Evolutionary conservation across 2,888 invertebrate genomes (phyloP), one percentile per base, ranked within the genome.

Genomic region (Operophtera brumata): DNA sequence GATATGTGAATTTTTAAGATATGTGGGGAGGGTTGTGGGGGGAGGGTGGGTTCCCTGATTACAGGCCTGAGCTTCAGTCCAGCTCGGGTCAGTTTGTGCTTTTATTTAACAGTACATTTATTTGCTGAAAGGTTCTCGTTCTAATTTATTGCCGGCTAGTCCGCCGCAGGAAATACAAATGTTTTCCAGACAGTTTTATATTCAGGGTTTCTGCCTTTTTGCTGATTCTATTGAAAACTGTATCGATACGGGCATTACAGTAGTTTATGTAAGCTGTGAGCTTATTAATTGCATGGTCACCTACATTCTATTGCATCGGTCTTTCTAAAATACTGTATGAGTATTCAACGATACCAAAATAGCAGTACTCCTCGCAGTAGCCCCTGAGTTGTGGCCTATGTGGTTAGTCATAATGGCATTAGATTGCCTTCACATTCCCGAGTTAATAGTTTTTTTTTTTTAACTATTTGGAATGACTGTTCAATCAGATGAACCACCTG

Each of bases 101-200:
- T 68, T 66, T 64, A 66, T 72, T 75, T 70, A 69, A 70, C 70
- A 67, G 67, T 60, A 70, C 72, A 72, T 75, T 75, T 71, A 65
- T 67, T 66, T 65, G 66, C 60, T 52, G 62, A 65, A 61, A 62
- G 69, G 59, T 69, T 71, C 64, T 63, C 60, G 36, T 41, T 42
- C 50, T 65, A 65, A 77, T 77, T 73, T 77, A 78, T 75, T 43
- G 61, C 50, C 32, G 54, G 48, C 47, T 50, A 59, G 59, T 70
- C 68, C 51, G 54, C 59, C 57, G 52, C 66, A 64, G 59, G 62
- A 55, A 55, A 57, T 61, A 56, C 48, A 48, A 56, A 59, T 46
- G 52, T 57, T 54, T 37, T 51, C 45, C 41, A 54, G 52, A 55
- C 48, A 37, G 44, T 53, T 47, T 57, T 59, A 58, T 52, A 62